These are phyloP conservation scores for Sitta europaea DNA, from an alignment of 2,113 vertebrate species.

Conservation along the genomic window DNA sequence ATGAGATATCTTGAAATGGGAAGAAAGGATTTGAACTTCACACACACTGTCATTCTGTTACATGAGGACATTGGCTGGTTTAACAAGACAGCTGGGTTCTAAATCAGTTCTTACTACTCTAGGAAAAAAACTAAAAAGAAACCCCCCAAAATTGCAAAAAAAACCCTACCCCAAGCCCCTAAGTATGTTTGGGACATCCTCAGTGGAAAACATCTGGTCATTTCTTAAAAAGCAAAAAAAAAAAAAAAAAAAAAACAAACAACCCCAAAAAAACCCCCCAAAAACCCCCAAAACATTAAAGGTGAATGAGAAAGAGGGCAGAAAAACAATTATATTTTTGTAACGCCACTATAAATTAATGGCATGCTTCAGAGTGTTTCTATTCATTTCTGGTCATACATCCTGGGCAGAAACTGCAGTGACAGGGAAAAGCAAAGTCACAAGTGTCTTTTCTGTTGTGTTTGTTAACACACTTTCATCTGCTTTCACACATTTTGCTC, in stretches of 20 bases:
- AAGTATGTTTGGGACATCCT: not conserved
- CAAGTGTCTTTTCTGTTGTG: not conserved
- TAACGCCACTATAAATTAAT: not conserved
- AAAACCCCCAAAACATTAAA: not conserved
- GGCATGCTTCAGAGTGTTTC: not conserved
- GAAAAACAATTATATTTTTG: not conserved
- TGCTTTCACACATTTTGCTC: not conserved
- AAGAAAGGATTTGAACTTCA: not conserved
- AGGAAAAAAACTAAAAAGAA: not conserved
- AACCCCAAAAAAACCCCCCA: no score
- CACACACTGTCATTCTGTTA: not conserved
- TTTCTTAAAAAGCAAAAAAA: not conserved
- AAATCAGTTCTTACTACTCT: not conserved
- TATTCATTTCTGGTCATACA: not conserved
- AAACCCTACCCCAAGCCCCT: not conserved
- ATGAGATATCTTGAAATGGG: not conserved
- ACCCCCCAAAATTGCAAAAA: not conserved
- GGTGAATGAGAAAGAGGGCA: not conserved
- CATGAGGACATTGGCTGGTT: not conserved
- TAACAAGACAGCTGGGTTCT: not conserved
- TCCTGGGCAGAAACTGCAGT: not conserved
- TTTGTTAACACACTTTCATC: not conserved
- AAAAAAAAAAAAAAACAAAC: not conserved
- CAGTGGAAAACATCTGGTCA: conserved; percentile 20
- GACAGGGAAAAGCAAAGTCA: not conserved